Conservation (phyloP, 2,113 vertebrate genomes). For the Perognathus longimembris region DNA sequence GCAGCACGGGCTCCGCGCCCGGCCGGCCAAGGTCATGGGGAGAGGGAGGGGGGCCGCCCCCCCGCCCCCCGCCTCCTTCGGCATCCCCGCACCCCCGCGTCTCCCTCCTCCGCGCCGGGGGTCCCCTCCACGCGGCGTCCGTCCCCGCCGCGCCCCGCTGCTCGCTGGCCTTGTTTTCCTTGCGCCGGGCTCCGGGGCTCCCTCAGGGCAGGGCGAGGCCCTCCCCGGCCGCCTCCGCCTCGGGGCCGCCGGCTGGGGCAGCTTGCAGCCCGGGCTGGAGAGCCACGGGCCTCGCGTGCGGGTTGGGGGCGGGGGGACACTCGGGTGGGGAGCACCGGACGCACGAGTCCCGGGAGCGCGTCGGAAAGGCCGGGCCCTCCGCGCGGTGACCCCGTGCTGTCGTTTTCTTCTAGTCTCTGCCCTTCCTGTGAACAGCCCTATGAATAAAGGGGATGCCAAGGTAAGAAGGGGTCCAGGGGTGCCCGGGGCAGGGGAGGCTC, state of each 20-base stretch:
- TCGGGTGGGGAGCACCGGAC: too few relatives aligned
- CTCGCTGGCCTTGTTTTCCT: conserved; percentile 47
- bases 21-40: conserved; percentile 74
- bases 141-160: not conserved
- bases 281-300: too few relatives aligned
- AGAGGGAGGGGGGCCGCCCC: not conserved
- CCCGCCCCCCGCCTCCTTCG: not conserved
- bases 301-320: too few relatives aligned
- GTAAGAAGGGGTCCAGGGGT: conserved; percentile 81
- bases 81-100: not conserved
- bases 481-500: not conserved
- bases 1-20: not conserved
- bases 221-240: too few relatives aligned
- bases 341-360: too few relatives aligned
- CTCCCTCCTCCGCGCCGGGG: not conserved
- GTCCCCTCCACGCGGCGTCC: not conserved
- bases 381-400: not conserved
- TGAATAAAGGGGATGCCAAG: conserved; percentile 87
- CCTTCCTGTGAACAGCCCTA: conserved; percentile 85
- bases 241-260: too few relatives aligned
- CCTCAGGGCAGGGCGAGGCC: not conserved
- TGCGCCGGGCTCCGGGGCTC: not conserved
- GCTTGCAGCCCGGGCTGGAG: too few relatives aligned
- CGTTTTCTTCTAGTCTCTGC: conserved; percentile 81
- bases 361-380: too few relatives aligned